A percentile compares a stretch with the other conserved stretches of the same genome.
Evolutionary conservation across 2,888 invertebrate genomes (phyloP).

Genomic region (Sinopyrophorus schimmeli): DNA sequence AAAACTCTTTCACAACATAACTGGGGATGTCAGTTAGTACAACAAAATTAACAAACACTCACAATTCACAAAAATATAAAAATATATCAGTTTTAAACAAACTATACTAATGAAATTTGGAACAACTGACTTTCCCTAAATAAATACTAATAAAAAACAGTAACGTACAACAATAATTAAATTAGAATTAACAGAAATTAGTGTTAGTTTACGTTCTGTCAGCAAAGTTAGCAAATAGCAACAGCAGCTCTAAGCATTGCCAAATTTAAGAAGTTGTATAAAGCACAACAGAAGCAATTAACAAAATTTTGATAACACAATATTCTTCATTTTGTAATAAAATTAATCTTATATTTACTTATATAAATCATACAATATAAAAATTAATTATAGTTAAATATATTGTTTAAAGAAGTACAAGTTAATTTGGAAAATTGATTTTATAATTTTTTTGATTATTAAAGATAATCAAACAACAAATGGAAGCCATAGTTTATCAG

Average conservation of each 20-base stretch:
- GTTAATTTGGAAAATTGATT: no score
- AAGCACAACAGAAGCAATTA: slow-evolving; percentile 22
- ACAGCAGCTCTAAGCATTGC: slow-evolving; percentile 44
- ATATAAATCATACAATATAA: no score
- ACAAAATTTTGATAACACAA: no score
- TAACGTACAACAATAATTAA: slow-evolving; percentile 43
- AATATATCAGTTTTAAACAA: slow-evolving; percentile 46
- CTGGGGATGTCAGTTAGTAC: slow-evolving; percentile 36
- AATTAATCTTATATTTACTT: no score
- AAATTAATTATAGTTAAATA: no score
- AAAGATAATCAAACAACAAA: no score
- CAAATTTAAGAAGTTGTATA: slow-evolving; percentile 18
- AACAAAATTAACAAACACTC: slow-evolving; percentile 42
- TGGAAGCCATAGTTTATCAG: slow-evolving; percentile 30
- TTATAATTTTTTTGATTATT: no score
- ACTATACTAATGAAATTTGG: slow-evolving; percentile 40
- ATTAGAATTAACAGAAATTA: slow-evolving; percentile 37
- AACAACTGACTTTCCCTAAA: slow-evolving; percentile 49
- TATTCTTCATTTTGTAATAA: no score
- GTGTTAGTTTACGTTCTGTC: slow-evolving; percentile 48
- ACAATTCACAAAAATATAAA: slow-evolving; percentile 46
- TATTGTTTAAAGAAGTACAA: no score
- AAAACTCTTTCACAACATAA: slow-evolving; percentile 33
- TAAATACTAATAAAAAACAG: slow-evolving; percentile 41
- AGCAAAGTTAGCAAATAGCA: slow-evolving; percentile 48